Evolutionary conservation across 2,888 invertebrate species (phyloP).

Genomic region (Cheilosia variabilis): DNA sequence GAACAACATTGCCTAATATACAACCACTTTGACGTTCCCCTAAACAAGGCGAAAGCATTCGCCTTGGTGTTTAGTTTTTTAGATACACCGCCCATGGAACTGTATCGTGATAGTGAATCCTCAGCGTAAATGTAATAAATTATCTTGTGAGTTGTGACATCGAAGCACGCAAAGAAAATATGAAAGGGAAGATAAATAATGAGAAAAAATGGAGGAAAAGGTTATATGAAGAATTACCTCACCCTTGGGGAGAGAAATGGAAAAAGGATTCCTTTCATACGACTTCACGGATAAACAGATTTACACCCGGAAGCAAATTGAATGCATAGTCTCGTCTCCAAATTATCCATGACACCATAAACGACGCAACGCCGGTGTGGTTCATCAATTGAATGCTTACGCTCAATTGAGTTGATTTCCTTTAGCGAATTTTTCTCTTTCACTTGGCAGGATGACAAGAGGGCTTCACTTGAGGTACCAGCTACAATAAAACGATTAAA

Average conservation of each 20-base stretch:
- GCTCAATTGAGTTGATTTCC: background rate
- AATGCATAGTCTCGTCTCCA: background rate
- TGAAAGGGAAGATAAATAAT: background rate
- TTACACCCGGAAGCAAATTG: background rate
- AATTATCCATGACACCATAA: background rate
- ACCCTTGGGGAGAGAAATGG: background rate
- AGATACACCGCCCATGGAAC: background rate
- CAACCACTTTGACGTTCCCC: background rate
- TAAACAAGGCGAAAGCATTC: background rate
- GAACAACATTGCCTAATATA: background rate
- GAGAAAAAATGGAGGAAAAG: background rate
- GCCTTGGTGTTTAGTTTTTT: background rate
- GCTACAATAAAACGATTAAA: too few relatives aligned
- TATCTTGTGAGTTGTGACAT: background rate
- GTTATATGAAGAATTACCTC: background rate
- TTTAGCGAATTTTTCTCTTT: too few relatives aligned
- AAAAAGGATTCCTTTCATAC: background rate
- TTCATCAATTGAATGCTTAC: background rate
- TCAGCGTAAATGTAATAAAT: background rate
- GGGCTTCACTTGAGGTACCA: too few relatives aligned
- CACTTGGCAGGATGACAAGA: too few relatives aligned
- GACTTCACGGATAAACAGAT: background rate
- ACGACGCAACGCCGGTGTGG: background rate
- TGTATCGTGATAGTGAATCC: background rate
- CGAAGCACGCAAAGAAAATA: background rate